Conservation (phyloP, 2,797 vertebrate genomes). For the Sarcoramphus papa region DNA sequence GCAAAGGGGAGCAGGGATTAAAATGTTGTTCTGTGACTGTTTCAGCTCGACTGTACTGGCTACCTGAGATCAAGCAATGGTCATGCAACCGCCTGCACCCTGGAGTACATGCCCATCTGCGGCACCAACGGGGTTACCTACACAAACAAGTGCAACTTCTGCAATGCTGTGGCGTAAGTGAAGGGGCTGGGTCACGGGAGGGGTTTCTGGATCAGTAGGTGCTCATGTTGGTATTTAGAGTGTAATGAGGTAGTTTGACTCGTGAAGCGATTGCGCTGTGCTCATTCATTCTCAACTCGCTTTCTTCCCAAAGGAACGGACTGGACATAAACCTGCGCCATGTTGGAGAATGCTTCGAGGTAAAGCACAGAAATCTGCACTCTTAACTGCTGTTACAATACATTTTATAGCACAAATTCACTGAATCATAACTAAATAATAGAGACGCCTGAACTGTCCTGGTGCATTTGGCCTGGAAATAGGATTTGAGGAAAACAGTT, state of each 20-base stretch:
- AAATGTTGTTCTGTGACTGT: not conserved
- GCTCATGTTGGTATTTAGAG: not conserved
- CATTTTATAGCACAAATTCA: not conserved
- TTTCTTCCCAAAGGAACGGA: constrained; percentile 16
- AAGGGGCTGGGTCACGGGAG: not conserved
- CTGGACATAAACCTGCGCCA: not conserved
- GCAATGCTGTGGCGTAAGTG: constrained; percentile 42
- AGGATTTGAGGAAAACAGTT: not conserved
- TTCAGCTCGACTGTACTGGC: constrained; percentile 22
- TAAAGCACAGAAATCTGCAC: not conserved
- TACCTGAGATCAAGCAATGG: not conserved
- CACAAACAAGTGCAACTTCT: constrained; percentile 43
- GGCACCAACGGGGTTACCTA: constrained; percentile 37
- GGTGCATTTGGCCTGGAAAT: not conserved
- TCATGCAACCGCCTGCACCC: fast-evolving
- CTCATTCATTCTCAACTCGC: not conserved
- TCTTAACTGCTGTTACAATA: not conserved
- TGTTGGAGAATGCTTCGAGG: not conserved
- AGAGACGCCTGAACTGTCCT: not conserved
- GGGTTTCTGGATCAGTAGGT: not conserved
- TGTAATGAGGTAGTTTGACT: not conserved
- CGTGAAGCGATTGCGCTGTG: fast-evolving
- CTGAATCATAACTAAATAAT: not conserved
- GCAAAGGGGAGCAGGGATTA: not conserved
- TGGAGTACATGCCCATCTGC: not conserved